Percentiles rank a stretch among this genome's conserved stretches.
Evolutionary conservation across 2,113 vertebrate species (phyloP).

Genomic region (Vicugna pacos): DNA sequence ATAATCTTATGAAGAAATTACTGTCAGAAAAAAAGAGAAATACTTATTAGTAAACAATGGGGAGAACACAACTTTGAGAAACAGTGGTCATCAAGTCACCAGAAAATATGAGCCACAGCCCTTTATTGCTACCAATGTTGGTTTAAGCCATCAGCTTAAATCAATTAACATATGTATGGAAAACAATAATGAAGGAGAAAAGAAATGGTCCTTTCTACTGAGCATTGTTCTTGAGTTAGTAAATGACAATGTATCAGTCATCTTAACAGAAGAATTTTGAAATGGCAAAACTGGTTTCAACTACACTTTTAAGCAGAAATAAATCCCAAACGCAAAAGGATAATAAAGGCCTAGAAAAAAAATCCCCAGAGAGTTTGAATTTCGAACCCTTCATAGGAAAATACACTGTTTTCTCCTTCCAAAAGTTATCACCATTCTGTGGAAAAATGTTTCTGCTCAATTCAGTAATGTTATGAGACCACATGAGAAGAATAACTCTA

Average conservation of each 20-base stretch:
- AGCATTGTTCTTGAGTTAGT: neutral
- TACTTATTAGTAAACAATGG: neutral
- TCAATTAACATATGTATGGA: neutral
- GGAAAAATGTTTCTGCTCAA: constrained; percentile 37
- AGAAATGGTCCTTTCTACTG: neutral
- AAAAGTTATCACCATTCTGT: neutral
- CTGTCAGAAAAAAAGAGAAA: neutral
- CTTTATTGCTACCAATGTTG: neutral
- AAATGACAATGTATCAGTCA: neutral
- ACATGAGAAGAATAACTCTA: neutral
- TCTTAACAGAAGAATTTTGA: neutral
- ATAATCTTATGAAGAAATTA: neutral
- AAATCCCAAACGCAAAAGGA: constrained; percentile 23
- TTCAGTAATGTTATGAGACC: neutral
- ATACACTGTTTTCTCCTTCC: neutral
- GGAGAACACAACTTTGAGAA: neutral
- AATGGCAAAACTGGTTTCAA: constrained; percentile 1
- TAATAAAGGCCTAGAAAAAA: neutral
- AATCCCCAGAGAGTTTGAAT: neutral
- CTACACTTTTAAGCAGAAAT: constrained; percentile 59
- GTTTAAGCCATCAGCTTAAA: neutral
- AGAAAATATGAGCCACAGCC: neutral
- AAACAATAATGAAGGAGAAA: neutral
- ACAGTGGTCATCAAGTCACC: neutral
- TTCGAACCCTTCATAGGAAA: constrained; percentile 37